A percentile compares a stretch with the other conserved stretches of the same genome.
phyloP scores from a whole-genome alignment of 2,888 invertebrate species.

The Imbricaverruca yamaguchii region DNA sequence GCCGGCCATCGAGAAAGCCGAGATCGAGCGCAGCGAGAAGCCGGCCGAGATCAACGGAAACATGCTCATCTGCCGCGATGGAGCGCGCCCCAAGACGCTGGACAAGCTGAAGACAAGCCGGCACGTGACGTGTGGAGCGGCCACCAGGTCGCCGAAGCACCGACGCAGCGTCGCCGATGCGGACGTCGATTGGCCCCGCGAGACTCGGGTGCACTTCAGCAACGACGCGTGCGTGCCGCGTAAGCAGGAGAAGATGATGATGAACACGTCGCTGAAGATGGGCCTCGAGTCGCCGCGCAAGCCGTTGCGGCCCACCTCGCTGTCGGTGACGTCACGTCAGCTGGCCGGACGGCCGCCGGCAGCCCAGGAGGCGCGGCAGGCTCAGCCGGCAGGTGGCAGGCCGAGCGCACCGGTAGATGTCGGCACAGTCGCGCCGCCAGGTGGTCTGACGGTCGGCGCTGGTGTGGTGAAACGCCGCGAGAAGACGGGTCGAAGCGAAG shows the following conservation, averaged over 20 bases:
- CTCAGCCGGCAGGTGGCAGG: constrained; percentile 11
- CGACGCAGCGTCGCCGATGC: not conserved
- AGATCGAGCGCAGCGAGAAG: constrained; percentile 14
- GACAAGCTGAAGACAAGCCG: not conserved
- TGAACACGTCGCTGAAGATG: constrained; percentile 42
- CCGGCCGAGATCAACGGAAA: constrained; percentile 4
- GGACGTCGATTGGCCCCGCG: not conserved
- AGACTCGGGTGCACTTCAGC: constrained; percentile 5
- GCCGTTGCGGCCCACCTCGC: not conserved
- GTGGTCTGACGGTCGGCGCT: constrained; percentile 41
- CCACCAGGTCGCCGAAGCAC: not conserved
- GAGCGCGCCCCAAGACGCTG: not conserved
- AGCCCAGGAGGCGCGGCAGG: not conserved
- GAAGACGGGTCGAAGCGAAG: constrained; percentile 41
- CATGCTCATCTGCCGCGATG: not conserved
- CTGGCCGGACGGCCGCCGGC: constrained; percentile 36
- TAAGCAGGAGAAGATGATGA: constrained; percentile 50
- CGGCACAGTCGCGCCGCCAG: constrained; percentile 39
- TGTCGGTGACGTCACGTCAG: constrained; percentile 35
- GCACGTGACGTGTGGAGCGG: not conserved
- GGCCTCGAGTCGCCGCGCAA: constrained; percentile 31
- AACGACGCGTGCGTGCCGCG: constrained; percentile 39
- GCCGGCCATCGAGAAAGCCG: constrained; percentile 12
- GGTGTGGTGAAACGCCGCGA: constrained; percentile 40
- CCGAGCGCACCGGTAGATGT: constrained; percentile 29